A percentile compares a stretch with the other conserved stretches of the same genome.
These are phyloP conservation scores for Hemithea aestivaria DNA, from an alignment of 2,888 invertebrate species.

Conservation along the genomic window DNA sequence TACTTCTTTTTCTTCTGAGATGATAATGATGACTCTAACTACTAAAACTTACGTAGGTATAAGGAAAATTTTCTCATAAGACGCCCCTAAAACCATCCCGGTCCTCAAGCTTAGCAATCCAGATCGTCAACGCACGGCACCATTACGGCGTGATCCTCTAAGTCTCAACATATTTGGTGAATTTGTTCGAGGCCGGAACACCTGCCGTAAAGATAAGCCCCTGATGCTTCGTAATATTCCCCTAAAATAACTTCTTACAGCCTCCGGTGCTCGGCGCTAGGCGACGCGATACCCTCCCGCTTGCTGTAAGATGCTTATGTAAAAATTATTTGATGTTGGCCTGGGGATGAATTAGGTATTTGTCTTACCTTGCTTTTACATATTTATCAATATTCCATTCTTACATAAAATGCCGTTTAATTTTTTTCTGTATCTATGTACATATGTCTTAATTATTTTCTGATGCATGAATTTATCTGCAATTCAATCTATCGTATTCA, in stretches of 20 bases:
- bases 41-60: too few relatives aligned
- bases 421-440: too few relatives aligned
- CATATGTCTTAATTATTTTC: too few relatives aligned
- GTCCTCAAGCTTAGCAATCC: conserved; percentile 12
- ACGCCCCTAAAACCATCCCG: conserved; percentile 7
- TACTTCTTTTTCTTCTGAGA: too few relatives aligned
- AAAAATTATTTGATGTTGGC: conserved; percentile 23
- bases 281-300: conserved; percentile 37
- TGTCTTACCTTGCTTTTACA: too few relatives aligned
- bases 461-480: too few relatives aligned
- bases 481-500: too few relatives aligned
- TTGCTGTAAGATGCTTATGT: conserved; percentile 40
- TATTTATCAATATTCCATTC: too few relatives aligned
- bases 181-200: conserved; percentile 72
- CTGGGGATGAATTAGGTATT: conserved; percentile 8
- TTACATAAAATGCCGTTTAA: too few relatives aligned
- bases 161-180: conserved; percentile 72
- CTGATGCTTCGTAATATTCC: conserved; percentile 73
- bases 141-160: conserved; percentile 64
- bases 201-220: conserved; percentile 79
- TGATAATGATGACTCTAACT: too few relatives aligned
- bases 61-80: background rate
- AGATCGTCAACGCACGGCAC: conserved; percentile 11
- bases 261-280: conserved; percentile 73
- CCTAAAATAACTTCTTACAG: conserved; percentile 78